A percentile compares a stretch with the other conserved stretches of the same genome.
phyloP scores from a whole-genome alignment of 1,140 invertebrate genomes.

The Metopolophium dirhodum region DNA sequence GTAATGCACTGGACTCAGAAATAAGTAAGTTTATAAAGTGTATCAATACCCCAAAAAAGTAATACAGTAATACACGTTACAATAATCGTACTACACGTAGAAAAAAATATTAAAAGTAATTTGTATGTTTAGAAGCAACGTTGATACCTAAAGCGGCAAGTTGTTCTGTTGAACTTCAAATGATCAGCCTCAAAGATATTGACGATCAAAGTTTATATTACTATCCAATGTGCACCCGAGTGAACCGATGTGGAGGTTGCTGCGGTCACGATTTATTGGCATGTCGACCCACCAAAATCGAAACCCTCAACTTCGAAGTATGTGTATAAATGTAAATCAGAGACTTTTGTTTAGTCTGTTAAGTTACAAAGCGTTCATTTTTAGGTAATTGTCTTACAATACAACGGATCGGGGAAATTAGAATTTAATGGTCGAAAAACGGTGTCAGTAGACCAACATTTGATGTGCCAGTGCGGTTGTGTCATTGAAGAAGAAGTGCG shows the following conservation, averaged over 20 bases:
- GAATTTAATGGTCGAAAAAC: conserved; percentile 62
- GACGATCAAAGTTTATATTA: conserved; percentile 68
- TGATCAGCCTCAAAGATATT: conserved; percentile 65
- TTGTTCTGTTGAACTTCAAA: conserved; percentile 71
- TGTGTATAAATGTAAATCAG: background rate
- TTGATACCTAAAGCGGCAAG: conserved; percentile 65
- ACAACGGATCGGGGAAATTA: conserved; percentile 55
- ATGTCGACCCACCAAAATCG: conserved; percentile 69
- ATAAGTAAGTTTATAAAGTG: background rate
- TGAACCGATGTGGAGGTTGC: conserved; percentile 76
- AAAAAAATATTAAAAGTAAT: background rate
- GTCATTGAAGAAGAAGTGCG: conserved; percentile 67
- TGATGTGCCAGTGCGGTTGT: conserved; percentile 70
- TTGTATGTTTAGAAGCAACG: conserved; percentile 48
- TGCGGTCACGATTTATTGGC: conserved; percentile 69
- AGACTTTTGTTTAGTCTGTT: background rate
- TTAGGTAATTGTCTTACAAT: conserved; percentile 59
- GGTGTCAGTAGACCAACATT: conserved; percentile 69
- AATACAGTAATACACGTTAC: too few species aligned
- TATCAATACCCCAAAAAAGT: background rate
- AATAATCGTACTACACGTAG: background rate
- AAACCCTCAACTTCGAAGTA: conserved; percentile 63
- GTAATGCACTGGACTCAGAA: background rate
- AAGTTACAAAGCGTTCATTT: background rate
- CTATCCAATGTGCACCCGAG: conserved; percentile 71